phyloP scores from a whole-genome alignment of 2,888 invertebrate species.

The Conomelus anceps region DNA sequence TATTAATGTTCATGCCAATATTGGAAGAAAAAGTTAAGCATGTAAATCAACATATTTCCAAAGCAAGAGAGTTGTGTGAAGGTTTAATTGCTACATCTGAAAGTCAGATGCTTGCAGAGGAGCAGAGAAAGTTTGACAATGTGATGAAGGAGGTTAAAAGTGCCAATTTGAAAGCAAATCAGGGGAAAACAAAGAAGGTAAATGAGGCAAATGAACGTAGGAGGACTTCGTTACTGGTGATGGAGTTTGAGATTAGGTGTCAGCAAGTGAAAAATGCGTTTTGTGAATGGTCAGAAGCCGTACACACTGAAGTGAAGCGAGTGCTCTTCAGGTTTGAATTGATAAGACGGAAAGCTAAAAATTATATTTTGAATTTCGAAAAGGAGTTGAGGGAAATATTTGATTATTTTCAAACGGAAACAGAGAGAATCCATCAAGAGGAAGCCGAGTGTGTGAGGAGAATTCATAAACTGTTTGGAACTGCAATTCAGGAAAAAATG shows the following conservation, averaged over 20 bases:
- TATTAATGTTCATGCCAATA: neutral
- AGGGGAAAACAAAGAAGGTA: neutral
- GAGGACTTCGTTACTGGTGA: neutral
- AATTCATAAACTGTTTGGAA: conserved; percentile 37
- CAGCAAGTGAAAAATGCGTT: neutral
- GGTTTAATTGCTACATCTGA: neutral
- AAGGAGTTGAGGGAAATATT: conserved; percentile 47
- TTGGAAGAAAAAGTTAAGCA: conserved; percentile 14
- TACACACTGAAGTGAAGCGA: neutral
- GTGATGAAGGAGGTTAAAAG: neutral
- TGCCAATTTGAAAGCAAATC: neutral
- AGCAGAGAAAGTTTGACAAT: neutral
- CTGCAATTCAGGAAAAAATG: conserved; percentile 46
- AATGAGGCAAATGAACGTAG: neutral
- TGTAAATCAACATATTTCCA: neutral
- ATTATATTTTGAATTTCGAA: conserved; percentile 45
- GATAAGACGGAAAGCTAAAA: conserved; percentile 42
- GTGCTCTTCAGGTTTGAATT: conserved; percentile 42
- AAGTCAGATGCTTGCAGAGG: neutral
- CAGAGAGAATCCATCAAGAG: conserved; percentile 42
- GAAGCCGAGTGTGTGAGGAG: conserved; percentile 42
- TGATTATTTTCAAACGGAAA: conserved; percentile 47
- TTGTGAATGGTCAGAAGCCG: neutral
- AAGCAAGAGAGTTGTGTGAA: conserved; percentile 2
- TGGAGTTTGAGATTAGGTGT: neutral